phyloP scores from a whole-genome alignment of 2,888 invertebrate species.

The Coremacera marginata region DNA sequence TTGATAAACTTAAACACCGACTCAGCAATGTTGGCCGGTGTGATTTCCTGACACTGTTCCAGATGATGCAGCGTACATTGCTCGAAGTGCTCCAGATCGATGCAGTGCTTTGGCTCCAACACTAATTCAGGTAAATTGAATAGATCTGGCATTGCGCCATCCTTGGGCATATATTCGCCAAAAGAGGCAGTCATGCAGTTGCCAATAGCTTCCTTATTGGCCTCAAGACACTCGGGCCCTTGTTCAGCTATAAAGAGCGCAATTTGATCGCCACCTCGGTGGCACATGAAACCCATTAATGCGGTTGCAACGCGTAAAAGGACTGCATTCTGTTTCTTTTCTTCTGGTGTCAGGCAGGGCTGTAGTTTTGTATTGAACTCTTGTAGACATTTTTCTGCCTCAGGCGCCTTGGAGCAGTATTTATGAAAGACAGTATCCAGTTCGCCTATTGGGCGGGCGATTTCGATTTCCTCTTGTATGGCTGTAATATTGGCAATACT shows the following conservation, averaged over 20 bases:
- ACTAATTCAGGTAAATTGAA: conserved; percentile 72
- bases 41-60: conserved; percentile 79
- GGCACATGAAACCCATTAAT: conserved; percentile 79
- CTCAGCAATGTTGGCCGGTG: conserved; percentile 84
- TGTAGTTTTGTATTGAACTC: conserved; percentile 73
- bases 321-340: conserved; percentile 74
- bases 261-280: conserved; percentile 84
- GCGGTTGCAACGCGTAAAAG: conserved; percentile 77
- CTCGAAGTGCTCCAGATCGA: conserved; percentile 64
- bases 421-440: conserved; percentile 79
- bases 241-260: conserved; percentile 86
- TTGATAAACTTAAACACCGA: conserved; percentile 80
- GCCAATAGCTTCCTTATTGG: conserved; percentile 74
- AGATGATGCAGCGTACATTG: conserved; percentile 62
- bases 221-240: conserved; percentile 80
- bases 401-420: conserved; percentile 76
- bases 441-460: conserved; percentile 76
- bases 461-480: conserved; percentile 77
- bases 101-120: conserved; percentile 72
- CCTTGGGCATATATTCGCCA: conserved; percentile 70
- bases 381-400: conserved; percentile 71
- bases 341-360: conserved; percentile 75
- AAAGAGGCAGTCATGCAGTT: conserved; percentile 76
- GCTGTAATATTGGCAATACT: conserved; percentile 73
- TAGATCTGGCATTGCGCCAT: conserved; percentile 58